Base-by-base conservation (phyloP, 2,888 invertebrate genomes). In the Zootermopsis nevadensis region DNA sequence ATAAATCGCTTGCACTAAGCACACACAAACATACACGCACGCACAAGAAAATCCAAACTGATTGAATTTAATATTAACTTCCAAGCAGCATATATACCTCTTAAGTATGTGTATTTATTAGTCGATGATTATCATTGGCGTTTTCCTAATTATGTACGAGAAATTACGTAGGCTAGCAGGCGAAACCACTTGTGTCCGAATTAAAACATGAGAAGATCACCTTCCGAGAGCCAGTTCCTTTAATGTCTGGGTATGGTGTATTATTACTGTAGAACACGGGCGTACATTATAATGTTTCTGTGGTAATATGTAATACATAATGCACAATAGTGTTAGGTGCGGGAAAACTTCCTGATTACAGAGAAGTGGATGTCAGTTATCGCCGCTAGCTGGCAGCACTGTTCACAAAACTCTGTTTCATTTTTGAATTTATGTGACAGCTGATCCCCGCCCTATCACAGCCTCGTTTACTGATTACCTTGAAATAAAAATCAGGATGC, bases 381-480 rank as follows among this genome's bases (percentile, higher is more conserved):
- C 66, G 66, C 79, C 79, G 35, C 60, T 66, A 79, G 79, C 79
- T 79, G 35, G 79, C 79, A 79, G 79, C 66, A 79, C 74, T 42
- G 24, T 74, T 74, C 74, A 74, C 74, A 60, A 76, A n/a, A 74
- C 82, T 76, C 76, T 82, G 82, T 82, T 82, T 82, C 82, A 76
- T 48, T 82, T n/a, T 82, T 42, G 83, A 79, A 83, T 81, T 81
- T 83, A 83, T 81, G 83, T 66, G 83, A 83, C 83, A 81, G 79
- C 4, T 8, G 27, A 35, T 15, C 81, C 19, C 83, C 83, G 83
- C 83, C 83, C 83, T n/a, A 30, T n/a, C 76, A 77, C 60, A 66
- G 35, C 42, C 79, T 60, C 66, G 66, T 66, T 79, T 79, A 76
- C 48, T 42, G 76, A 30, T 76, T 79, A 53, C 22, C 31, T 79